phyloP scores from a whole-genome alignment of 2,113 vertebrate species.

The Lagopus muta region DNA sequence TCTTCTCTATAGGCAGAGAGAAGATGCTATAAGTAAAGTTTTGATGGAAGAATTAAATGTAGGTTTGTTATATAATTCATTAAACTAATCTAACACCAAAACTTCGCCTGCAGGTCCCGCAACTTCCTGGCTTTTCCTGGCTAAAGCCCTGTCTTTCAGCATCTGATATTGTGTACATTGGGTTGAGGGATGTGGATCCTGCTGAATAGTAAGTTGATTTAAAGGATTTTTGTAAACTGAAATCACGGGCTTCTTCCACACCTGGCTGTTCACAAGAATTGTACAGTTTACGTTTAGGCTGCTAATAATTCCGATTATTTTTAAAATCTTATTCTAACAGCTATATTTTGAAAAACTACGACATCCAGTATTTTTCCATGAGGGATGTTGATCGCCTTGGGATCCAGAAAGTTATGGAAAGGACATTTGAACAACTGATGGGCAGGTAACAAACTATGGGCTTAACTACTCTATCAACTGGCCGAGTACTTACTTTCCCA shows the following conservation, averaged over 20 bases:
- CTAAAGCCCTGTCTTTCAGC: slow-evolving; percentile 89
- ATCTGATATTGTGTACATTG: slow-evolving; percentile 92
- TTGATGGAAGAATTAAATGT: background rate
- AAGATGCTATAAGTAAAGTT: background rate
- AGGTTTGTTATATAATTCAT: background rate
- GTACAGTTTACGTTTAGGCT: background rate
- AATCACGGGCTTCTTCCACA: background rate
- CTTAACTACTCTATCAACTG: background rate
- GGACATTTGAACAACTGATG: slow-evolving; percentile 90
- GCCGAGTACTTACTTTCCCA: background rate
- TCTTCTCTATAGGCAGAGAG: background rate
- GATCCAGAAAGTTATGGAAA: slow-evolving; percentile 97
- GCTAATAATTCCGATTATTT: background rate
- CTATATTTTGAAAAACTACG: slow-evolving; percentile 92
- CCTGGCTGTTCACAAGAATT: background rate
- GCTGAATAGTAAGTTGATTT: slow-evolving; percentile 89
- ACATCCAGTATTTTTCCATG: slow-evolving; percentile 96
- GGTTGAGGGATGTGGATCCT: slow-evolving; percentile 92
- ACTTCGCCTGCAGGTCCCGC: slow-evolving; percentile 82
- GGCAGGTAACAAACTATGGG: slow-evolving; percentile 81
- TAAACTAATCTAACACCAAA: background rate
- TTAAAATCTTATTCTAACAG: slow-evolving; percentile 70
- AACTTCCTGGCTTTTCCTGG: slow-evolving; percentile 95
- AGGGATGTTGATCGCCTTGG: slow-evolving; percentile 94
- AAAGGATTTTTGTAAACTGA: background rate